These are phyloP conservation scores for Elephas maximus DNA, from an alignment of 2,113 vertebrate genomes.

Conservation along the genomic window DNA sequence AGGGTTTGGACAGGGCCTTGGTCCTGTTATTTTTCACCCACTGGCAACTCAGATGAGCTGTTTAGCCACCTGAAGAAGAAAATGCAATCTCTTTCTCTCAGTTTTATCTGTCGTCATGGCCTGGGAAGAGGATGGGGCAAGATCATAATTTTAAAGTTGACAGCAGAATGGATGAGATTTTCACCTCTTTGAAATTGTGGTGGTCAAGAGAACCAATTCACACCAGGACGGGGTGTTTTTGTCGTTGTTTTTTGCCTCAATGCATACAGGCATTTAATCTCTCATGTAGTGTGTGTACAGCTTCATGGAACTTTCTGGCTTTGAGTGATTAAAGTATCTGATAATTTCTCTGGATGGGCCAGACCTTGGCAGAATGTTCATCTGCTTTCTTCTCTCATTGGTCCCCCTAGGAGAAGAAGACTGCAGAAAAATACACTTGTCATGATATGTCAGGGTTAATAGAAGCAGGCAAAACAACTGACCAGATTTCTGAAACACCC, in stretches of 20 bases:
- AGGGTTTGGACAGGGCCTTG: not conserved
- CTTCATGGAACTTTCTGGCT: conserved; percentile 23
- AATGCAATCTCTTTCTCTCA: not conserved
- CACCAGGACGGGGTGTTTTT: not conserved
- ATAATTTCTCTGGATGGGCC: not conserved
- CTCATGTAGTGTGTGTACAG: not conserved
- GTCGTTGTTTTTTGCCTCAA: conserved; percentile 35
- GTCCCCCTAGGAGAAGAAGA: not conserved
- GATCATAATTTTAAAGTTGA: not conserved
- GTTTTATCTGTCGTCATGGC: not conserved
- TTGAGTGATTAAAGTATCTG: not conserved
- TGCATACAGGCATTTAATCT: not conserved
- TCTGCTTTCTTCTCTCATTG: not conserved
- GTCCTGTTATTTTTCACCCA: not conserved
- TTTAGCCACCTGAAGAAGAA: not conserved
- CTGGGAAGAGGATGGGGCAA: not conserved
- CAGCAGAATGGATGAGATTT: not conserved
- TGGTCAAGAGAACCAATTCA: not conserved
- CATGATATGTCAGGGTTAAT: not conserved
- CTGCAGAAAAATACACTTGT: not conserved
- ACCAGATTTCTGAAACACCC: not conserved
- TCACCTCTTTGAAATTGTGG: not conserved
- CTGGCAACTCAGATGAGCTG: not conserved
- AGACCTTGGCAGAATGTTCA: not conserved
- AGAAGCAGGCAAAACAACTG: not conserved